Conservation (phyloP, 2,113 vertebrate genomes). For the Dasypus novemcinctus region DNA sequence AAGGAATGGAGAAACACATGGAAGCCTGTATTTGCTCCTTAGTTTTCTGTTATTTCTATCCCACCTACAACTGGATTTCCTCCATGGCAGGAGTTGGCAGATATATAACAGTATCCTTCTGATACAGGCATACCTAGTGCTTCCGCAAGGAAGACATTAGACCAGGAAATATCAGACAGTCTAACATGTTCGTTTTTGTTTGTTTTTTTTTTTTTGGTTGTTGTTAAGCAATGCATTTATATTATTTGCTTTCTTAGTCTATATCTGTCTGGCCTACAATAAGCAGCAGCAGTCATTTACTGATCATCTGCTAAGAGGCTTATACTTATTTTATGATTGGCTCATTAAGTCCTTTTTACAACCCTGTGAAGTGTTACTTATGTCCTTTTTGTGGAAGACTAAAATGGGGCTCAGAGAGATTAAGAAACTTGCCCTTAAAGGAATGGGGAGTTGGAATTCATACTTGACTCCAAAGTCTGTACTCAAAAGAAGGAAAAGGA, state of each 20-base stretch:
- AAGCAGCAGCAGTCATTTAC: background rate
- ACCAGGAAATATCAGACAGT: background rate
- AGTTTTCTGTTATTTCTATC: background rate
- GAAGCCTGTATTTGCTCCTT: background rate
- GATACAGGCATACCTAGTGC: background rate
- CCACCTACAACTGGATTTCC: background rate
- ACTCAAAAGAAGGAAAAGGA: background rate
- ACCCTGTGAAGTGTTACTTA: background rate
- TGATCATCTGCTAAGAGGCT: constrained; percentile 10
- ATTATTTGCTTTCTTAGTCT: constrained; percentile 27
- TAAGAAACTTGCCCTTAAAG: background rate
- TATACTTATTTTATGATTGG: background rate
- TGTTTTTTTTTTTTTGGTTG: background rate
- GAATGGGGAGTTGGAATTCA: background rate
- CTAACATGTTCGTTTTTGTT: background rate
- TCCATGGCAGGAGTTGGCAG: background rate
- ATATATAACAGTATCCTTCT: background rate
- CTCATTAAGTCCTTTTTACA: background rate
- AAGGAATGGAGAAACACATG: background rate
- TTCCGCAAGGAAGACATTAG: background rate
- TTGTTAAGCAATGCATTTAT: background rate
- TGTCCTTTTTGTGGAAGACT: background rate
- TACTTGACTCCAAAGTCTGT: background rate
- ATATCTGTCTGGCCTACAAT: background rate
- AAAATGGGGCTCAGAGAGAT: no score